phyloP scores from a whole-genome alignment of 2,113 vertebrate species.

The Silurus asotus region DNA sequence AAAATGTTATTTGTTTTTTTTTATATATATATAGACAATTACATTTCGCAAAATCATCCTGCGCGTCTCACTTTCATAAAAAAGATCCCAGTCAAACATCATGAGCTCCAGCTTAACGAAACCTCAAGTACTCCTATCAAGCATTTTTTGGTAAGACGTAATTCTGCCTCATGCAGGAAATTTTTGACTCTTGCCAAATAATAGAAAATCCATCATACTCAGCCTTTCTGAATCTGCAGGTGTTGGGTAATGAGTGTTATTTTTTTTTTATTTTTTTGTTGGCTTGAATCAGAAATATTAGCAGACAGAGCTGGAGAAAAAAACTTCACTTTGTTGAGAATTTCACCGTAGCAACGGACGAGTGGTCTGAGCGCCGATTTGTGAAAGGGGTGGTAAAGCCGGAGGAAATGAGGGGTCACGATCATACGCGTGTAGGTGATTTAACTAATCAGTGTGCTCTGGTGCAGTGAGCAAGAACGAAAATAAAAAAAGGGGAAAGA shows the following conservation, averaged over 20 bases:
- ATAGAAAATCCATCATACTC: background rate
- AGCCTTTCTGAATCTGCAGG: background rate
- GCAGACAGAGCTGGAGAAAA: too few relatives aligned
- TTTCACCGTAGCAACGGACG: too few relatives aligned
- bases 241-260: background rate
- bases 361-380: too few relatives aligned
- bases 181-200: background rate
- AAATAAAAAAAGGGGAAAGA: too few relatives aligned
- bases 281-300: background rate
- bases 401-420: too few relatives aligned
- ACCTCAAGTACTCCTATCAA: background rate
- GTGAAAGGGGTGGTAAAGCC: too few relatives aligned
- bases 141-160: background rate
- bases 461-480: too few relatives aligned
- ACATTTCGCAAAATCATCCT: background rate
- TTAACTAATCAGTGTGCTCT: too few relatives aligned
- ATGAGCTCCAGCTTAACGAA: background rate
- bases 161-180: background rate
- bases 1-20: too few relatives aligned
- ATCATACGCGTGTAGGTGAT: too few relatives aligned
- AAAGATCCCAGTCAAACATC: background rate
- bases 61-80: background rate
- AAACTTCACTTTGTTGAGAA: too few relatives aligned
- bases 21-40: too few relatives aligned
- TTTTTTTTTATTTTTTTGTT: background rate